Evolutionary conservation across 2,888 invertebrate genomes (phyloP).

Genomic region (Pelosia muscerda): DNA sequence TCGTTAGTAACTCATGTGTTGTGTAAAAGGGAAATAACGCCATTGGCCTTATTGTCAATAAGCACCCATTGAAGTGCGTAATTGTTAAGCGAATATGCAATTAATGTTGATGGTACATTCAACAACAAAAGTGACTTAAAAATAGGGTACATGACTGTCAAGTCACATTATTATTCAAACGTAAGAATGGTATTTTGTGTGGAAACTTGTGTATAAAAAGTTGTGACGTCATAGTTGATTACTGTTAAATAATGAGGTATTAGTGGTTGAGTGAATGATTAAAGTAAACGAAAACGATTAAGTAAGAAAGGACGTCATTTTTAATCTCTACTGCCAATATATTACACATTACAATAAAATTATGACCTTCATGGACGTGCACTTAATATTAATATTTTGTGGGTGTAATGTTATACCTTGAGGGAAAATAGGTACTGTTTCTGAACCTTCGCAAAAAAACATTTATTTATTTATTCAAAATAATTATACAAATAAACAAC

Average conservation of each 20-base stretch:
- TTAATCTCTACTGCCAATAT: no score
- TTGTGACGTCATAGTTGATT: not conserved
- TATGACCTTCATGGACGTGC: no score
- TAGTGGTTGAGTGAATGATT: not conserved
- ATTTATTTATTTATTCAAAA: no score
- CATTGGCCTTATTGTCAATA: constrained; percentile 42
- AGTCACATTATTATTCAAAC: not conserved
- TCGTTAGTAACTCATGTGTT: not conserved
- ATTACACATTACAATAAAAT: no score
- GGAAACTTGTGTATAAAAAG: not conserved
- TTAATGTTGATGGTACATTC: constrained; percentile 17
- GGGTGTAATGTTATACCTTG: no score
- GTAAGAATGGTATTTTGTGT: not conserved
- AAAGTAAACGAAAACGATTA: not conserved
- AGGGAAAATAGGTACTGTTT: no score
- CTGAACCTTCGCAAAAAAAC: no score
- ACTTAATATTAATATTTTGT: no score
- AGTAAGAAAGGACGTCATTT: not conserved
- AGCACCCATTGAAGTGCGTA: constrained; percentile 24
- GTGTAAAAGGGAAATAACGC: constrained; percentile 26
- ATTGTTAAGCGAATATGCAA: constrained; percentile 27
- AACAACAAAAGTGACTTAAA: not conserved
- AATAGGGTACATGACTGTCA: not conserved
- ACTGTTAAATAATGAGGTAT: not conserved
- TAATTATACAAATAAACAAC: no score